A percentile compares a stretch with the other conserved stretches of the same genome.
Evolutionary conservation across 2,797 vertebrate species (phyloP).

Genomic region (Premnoplex brunnescens): DNA sequence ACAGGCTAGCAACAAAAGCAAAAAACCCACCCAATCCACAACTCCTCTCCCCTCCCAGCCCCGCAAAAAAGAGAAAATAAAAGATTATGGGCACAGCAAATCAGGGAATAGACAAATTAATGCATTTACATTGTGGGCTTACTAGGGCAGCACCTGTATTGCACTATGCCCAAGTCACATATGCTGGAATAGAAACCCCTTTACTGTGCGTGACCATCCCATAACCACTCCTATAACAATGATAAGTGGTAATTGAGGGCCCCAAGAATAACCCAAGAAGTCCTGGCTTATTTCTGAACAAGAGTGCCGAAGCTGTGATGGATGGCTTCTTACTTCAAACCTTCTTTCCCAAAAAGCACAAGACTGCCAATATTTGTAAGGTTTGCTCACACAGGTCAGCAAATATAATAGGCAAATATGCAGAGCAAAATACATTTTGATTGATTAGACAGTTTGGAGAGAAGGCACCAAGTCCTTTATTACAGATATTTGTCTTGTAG

Average conservation of each 20-base stretch:
- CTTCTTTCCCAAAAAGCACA: not conserved
- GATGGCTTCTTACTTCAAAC: not conserved
- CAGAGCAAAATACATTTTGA: conserved; percentile 38
- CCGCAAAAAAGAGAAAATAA: not conserved
- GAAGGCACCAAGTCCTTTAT: not conserved
- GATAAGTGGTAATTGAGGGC: not conserved
- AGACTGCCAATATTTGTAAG: conserved; percentile 9
- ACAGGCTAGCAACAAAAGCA: not conserved
- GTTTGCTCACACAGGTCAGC: conserved; percentile 22
- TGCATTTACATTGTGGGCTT: not conserved
- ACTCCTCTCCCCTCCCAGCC: not conserved
- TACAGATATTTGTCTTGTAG: conserved; percentile 15
- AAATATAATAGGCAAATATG: conserved; percentile 44
- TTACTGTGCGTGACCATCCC: not conserved
- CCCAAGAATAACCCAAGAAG: not conserved
- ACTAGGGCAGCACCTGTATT: not conserved
- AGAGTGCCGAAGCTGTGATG: not conserved
- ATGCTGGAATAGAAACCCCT: not conserved
- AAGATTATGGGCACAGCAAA: not conserved
- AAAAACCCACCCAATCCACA: not conserved
- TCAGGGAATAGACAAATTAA: not conserved
- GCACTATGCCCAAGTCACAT: not conserved
- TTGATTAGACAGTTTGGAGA: conserved; percentile 7
- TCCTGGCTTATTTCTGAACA: not conserved
- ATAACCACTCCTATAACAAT: not conserved